Conservation (phyloP, 2,113 vertebrate species). For the Struthio camelus region DNA sequence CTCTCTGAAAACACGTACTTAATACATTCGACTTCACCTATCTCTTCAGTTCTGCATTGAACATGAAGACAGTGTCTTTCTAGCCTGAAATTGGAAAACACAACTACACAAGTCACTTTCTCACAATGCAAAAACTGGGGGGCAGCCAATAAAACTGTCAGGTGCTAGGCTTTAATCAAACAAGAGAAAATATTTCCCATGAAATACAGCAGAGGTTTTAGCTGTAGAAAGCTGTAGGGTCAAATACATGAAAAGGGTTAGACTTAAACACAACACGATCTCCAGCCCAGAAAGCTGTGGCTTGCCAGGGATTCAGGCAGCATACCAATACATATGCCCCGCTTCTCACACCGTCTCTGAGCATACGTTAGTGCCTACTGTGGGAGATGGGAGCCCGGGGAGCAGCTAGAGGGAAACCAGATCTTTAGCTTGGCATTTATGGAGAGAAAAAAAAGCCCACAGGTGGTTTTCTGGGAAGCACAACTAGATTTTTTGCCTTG, state of each 20-base stretch:
- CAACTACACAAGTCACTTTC: not conserved
- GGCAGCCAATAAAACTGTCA: not conserved
- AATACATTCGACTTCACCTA: not conserved
- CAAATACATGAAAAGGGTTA: not conserved
- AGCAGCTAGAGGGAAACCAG: too few relatives aligned
- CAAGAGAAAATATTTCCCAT: not conserved
- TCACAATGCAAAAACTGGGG: not conserved
- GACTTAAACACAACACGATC: accelerated
- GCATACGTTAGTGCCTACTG: too few relatives aligned
- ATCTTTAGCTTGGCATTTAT: too few relatives aligned
- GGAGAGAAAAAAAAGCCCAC: not conserved
- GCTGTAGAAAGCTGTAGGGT: not conserved
- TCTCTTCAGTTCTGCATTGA: not conserved
- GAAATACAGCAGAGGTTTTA: not conserved
- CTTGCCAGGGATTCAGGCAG: accelerated
- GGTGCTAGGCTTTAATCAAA: not conserved
- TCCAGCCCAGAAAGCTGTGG: not conserved
- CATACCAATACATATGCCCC: accelerated
- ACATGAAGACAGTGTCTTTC: not conserved
- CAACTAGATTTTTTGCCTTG: not conserved
- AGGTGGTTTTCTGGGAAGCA: not conserved
- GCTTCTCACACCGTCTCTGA: not conserved
- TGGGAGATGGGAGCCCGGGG: too few relatives aligned
- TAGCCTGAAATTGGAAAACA: not conserved
- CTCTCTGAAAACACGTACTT: not conserved